Percentiles rank a stretch among this genome's conserved stretches.
phyloP scores from a whole-genome alignment of 64 coral and sea anemone species.

The Cladopsammia gracilis region DNA sequence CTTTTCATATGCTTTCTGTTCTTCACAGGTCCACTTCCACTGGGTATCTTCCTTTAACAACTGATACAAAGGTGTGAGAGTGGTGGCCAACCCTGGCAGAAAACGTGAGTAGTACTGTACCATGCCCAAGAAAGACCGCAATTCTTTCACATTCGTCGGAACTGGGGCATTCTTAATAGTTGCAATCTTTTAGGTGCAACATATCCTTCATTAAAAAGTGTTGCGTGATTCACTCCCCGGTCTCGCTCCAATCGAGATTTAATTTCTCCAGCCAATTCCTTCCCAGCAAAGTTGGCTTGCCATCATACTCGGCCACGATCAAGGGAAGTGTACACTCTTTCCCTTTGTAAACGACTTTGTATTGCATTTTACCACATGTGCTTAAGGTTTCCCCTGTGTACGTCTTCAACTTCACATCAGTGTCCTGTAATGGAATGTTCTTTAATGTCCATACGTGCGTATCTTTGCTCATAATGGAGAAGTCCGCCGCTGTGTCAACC shows the following conservation, averaged over 20 bases:
- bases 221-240: background rate
- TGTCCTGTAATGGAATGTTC: background rate
- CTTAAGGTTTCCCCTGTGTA: too few relatives aligned
- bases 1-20: constrained; percentile 42
- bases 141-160: too few relatives aligned
- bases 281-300: constrained; percentile 65
- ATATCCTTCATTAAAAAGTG: constrained; percentile 64
- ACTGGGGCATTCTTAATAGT: too few relatives aligned
- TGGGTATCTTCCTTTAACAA: constrained; percentile 64
- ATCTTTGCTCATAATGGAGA: too few relatives aligned
- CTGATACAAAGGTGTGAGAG: constrained; percentile 47
- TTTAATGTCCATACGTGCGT: background rate
- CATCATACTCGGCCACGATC: constrained; percentile 51
- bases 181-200: background rate
- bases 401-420: too few relatives aligned
- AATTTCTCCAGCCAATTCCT: constrained; percentile 67
- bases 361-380: too few relatives aligned
- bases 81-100: constrained; percentile 65
- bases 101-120: too few relatives aligned
- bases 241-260: constrained; percentile 61
- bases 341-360: constrained; percentile 57
- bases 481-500: too few relatives aligned
- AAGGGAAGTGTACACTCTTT: constrained; percentile 53
- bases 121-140: too few relatives aligned
- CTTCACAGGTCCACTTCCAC: too few relatives aligned